Evolutionary conservation across 2,113 vertebrate genomes (phyloP).

Genomic region (Thamnaconus septentrionalis): DNA sequence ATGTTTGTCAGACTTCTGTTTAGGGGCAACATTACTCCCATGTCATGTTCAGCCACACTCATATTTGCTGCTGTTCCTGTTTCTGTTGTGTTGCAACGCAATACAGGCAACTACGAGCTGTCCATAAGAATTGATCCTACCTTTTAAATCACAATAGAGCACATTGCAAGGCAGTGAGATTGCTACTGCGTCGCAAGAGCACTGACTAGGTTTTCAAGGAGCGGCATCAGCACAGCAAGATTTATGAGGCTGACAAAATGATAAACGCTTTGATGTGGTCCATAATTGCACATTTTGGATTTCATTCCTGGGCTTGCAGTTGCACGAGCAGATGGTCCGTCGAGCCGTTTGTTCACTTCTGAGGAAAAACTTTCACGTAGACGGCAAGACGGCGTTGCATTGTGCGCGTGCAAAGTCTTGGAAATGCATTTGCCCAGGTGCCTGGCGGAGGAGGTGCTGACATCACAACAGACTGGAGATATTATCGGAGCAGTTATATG

Average conservation of each 20-base stretch:
- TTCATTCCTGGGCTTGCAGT: constrained; percentile 24
- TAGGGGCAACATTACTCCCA: too few species aligned
- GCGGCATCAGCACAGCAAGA: not conserved
- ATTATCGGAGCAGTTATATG: constrained; percentile 16
- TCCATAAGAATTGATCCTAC: too few species aligned
- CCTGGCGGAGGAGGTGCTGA: not conserved
- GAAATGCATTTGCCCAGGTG: not conserved
- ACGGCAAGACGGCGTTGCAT: constrained; percentile 2
- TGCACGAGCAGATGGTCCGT: constrained; percentile 8
- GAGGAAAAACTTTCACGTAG: not conserved
- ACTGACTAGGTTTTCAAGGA: not conserved
- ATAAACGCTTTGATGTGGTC: constrained; percentile 12
- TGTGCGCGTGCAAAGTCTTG: not conserved
- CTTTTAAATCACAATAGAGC: too few species aligned
- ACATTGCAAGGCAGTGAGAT: not conserved
- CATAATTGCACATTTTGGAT: constrained; percentile 18
- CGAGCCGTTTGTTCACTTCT: not conserved
- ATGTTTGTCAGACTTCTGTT: too few species aligned
- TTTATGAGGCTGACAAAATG: constrained; percentile 31
- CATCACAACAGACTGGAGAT: constrained; percentile 14
- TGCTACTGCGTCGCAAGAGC: too few species aligned
- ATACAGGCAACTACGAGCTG: not conserved
- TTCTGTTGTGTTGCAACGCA: too few species aligned
- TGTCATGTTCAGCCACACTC: too few species aligned
- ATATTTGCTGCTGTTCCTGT: too few species aligned